Percentiles rank a stretch among this genome's conserved stretches.
Conservation (phyloP, 2,113 vertebrate genomes). For the Spermophilus dauricus region DNA sequence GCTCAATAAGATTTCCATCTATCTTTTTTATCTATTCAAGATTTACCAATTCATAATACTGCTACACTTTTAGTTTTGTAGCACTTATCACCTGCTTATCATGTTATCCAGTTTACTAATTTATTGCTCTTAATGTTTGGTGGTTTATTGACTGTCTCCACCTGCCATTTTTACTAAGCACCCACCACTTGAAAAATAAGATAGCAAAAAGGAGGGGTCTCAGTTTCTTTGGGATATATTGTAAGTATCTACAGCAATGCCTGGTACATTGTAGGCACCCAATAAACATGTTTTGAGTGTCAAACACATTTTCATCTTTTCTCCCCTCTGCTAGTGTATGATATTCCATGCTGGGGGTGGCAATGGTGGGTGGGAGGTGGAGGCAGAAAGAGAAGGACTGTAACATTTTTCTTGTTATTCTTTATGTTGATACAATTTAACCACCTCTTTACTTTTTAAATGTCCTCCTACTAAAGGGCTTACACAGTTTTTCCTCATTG, state of each 20-base stretch:
- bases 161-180: background rate
- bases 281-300: background rate
- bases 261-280: background rate
- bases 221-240: background rate
- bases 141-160: background rate
- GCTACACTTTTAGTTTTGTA: background rate
- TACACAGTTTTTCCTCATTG: constrained; percentile 33
- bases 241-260: background rate
- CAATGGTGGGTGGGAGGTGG: background rate
- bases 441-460: constrained; percentile 18
- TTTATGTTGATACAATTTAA: constrained; percentile 34
- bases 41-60: background rate
- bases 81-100: background rate
- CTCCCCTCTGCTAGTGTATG: background rate
- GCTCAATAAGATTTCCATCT: background rate
- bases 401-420: constrained; percentile 37
- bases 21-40: background rate
- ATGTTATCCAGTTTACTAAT: background rate
- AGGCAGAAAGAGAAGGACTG: background rate
- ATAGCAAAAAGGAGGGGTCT: background rate
- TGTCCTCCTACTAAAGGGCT: constrained; percentile 33
- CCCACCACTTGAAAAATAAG: background rate
- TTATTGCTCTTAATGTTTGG: background rate
- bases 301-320: constrained; percentile 19
- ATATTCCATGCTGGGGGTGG: background rate